These are phyloP conservation scores for Volucella zonaria DNA, from an alignment of 2,888 invertebrate genomes.

Conservation along the genomic window DNA sequence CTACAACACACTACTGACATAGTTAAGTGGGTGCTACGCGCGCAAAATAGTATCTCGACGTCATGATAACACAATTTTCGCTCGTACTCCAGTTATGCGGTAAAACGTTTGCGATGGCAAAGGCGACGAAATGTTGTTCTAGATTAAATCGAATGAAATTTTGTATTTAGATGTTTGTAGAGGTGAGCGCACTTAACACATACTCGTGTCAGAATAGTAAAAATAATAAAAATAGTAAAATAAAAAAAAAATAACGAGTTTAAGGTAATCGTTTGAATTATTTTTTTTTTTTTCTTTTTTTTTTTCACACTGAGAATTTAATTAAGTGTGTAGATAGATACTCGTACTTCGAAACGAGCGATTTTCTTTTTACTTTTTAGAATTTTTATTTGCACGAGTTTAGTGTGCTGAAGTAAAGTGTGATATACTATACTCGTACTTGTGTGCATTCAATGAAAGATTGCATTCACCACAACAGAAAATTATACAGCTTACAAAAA, in stretches of 20 bases:
- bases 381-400: constrained; percentile 58
- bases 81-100: constrained; percentile 7
- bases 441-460: constrained; percentile 48
- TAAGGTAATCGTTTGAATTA: neutral
- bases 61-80: constrained; percentile 31
- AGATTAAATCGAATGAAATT: constrained; percentile 30
- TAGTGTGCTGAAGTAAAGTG: constrained; percentile 44
- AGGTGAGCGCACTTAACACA: constrained; percentile 11
- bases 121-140: constrained; percentile 29
- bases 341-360: neutral
- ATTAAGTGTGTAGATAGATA: constrained; percentile 27
- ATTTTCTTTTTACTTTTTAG: constrained; percentile 29
- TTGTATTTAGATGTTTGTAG: neutral
- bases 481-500: neutral
- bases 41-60: constrained; percentile 41
- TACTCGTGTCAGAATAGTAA: neutral
- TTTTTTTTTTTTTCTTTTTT: no score
- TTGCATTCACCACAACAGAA: constrained; percentile 5
- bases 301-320: constrained; percentile 20
- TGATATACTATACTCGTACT: neutral
- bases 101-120: neutral
- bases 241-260: constrained; percentile 5
- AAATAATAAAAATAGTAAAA: no score
- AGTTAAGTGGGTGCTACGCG: constrained; percentile 36
- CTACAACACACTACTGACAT: constrained; percentile 56